Evolutionary conservation across 1,140 invertebrate genomes (phyloP).

Genomic region (Tetraneura akinire): DNA sequence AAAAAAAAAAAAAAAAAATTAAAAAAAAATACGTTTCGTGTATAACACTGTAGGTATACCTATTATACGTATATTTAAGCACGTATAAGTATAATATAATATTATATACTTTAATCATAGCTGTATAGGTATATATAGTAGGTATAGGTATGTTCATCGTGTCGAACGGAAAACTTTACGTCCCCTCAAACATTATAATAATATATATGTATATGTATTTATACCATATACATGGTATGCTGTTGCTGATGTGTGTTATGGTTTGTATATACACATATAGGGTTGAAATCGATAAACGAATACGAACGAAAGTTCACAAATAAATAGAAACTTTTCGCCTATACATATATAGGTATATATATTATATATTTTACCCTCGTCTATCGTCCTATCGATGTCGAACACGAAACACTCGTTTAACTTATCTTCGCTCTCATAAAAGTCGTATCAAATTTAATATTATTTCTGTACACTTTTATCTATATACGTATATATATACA

Average conservation of each 20-base stretch:
- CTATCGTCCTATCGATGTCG: not conserved
- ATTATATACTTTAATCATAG: no score
- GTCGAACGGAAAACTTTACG: conserved; percentile 7
- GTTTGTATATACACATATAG: not conserved
- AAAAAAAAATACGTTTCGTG: no score
- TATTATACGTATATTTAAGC: no score
- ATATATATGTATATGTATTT: not conserved
- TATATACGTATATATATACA: not conserved
- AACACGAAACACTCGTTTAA: conserved; percentile 45
- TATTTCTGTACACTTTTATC: not conserved
- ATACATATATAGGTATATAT: not conserved
- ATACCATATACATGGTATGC: not conserved
- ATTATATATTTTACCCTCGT: conserved; percentile 11
- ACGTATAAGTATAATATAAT: no score
- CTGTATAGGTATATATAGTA: not conserved
- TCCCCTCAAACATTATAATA: conserved; percentile 29
- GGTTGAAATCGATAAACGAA: conserved; percentile 47
- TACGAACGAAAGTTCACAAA: conserved; percentile 44
- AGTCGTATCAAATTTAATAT: conserved; percentile 19
- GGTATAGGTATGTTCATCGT: not conserved
- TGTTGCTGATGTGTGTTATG: conserved; percentile 20
- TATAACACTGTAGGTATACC: no score
- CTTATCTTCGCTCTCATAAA: conserved; percentile 42
- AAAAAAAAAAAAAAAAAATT: no score
- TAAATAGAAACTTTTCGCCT: conserved; percentile 46